Conservation (phyloP, 2,888 invertebrate genomes). For the Rhingia campestris region DNA sequence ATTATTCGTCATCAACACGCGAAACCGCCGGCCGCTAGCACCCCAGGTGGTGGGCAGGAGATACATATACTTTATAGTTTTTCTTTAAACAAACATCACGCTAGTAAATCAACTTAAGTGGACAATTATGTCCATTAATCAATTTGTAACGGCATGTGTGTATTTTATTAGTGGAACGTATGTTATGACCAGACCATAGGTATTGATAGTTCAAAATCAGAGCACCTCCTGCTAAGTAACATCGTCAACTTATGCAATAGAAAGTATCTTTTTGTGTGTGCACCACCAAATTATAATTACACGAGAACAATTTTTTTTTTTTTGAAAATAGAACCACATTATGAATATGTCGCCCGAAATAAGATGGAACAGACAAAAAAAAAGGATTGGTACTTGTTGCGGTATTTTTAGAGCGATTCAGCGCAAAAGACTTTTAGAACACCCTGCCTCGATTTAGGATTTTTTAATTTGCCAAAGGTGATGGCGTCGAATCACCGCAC, state of each 20-base stretch:
- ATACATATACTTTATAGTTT: not conserved
- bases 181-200: not conserved
- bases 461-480: constrained; percentile 57
- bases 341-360: constrained; percentile 60
- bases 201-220: constrained; percentile 14
- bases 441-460: constrained; percentile 32
- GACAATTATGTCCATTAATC: constrained; percentile 33
- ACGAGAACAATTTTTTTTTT: constrained; percentile 15
- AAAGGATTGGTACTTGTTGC: constrained; percentile 41
- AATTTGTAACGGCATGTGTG: not conserved
- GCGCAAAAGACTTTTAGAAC: constrained; percentile 15
- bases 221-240: constrained; percentile 11
- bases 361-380: constrained; percentile 26
- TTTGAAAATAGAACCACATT: constrained; percentile 44
- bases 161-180: too few species aligned
- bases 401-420: constrained; percentile 63
- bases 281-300: constrained; percentile 38
- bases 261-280: not conserved
- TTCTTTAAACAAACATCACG: constrained; percentile 3
- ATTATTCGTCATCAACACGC: not conserved
- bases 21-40: not conserved
- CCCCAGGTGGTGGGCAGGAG: constrained; percentile 22
- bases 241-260: constrained; percentile 32
- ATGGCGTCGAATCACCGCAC: constrained; percentile 40
- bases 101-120: constrained; percentile 26